Conservation (phyloP, 2,797 vertebrate species). For the Microctenopoma stevenorrisi region DNA sequence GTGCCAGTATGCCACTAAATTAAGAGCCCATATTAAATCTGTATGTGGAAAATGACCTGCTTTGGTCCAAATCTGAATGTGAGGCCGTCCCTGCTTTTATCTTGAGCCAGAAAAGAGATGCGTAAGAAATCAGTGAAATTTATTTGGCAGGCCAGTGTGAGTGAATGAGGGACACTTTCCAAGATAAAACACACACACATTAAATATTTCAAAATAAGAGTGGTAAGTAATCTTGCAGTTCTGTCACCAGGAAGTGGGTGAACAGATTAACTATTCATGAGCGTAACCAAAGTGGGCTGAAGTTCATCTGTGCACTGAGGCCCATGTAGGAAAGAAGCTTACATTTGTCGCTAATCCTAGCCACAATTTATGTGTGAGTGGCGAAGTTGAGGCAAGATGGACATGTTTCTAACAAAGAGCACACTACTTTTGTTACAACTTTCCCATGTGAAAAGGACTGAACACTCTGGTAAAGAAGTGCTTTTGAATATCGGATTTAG, state of each 20-base stretch:
- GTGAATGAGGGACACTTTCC: conserved; percentile 32
- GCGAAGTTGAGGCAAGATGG: neutral
- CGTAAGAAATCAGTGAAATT: neutral
- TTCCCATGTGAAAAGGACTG: conserved; percentile 22
- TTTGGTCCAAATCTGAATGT: neutral
- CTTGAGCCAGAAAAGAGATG: neutral
- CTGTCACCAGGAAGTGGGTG: conserved; percentile 81
- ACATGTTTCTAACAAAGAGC: neutral
- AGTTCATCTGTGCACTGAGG: conserved; percentile 52
- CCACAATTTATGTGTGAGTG: conserved; percentile 2
- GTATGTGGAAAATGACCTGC: neutral
- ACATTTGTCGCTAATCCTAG: conserved; percentile 21
- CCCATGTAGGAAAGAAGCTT: conserved; percentile 25
- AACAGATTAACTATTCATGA: conserved; percentile 89
- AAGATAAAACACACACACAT: conserved; percentile 45
- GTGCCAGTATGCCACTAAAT: conserved; percentile 8
- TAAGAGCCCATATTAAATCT: conserved; percentile 17
- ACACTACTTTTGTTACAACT: conserved; percentile 16
- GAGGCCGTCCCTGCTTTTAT: neutral
- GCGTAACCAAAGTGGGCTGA: conserved; percentile 78
- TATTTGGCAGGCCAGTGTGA: neutral
- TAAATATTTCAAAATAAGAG: conserved; percentile 89
- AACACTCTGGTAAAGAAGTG: conserved; percentile 29
- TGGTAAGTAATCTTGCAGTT: conserved; percentile 78
- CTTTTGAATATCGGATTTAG: conserved; percentile 59